Evolutionary conservation across 2,113 vertebrate genomes (phyloP), one percentile per base, ranked within the genome.

Genomic region (Merops nubicus): DNA sequence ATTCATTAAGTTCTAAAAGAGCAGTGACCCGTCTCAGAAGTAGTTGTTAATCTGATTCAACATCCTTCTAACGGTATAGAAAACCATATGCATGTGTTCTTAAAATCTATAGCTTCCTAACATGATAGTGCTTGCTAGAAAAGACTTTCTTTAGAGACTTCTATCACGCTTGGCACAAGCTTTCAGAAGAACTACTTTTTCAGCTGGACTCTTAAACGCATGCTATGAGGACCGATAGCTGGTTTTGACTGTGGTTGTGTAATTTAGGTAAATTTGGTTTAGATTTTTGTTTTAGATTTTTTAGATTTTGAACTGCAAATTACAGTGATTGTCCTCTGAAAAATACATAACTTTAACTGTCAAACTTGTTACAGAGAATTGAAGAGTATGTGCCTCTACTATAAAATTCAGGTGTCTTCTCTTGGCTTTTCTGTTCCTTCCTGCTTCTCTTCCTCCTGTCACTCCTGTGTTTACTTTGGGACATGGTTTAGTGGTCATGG

Each of bases 61-160:
- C 16, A 34, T 88, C 14, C 15, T 81, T 7, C 47, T 73, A 92
- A 70, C 64, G 10, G 5, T 82, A 51, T 43, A 65, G 76, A 89
- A 85, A 81, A 34, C 40, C 48, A 45, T 43, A 28, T 18, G 15
- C 4, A 2, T 12, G 6, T 53, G 7, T n/a, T 60, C 43, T 54
- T 91, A 88, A 54, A 77, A 91, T 89, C 63, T 88, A 92, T 82
- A 93, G 34, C 45, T 95, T 84, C 81, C 88, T 76, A 75, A 79
- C 45, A 25, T 91, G 76, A 53, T 79, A 42, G 51, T 67, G 75
- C 15, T 92, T 88, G 38, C 57, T 94, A 94, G 62, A 79, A 91
- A 81, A 90, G 21, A 43, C 42, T 86, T 95, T 17, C 82, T 92
- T 72, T 89, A 88, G 91, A 93, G 76, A 36, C 57, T 40, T 18